Percentiles rank a stretch among this genome's conserved stretches.
These are phyloP conservation scores for Parochlus steinenii DNA, from an alignment of 2,888 invertebrate species.

Conservation along the genomic window DNA sequence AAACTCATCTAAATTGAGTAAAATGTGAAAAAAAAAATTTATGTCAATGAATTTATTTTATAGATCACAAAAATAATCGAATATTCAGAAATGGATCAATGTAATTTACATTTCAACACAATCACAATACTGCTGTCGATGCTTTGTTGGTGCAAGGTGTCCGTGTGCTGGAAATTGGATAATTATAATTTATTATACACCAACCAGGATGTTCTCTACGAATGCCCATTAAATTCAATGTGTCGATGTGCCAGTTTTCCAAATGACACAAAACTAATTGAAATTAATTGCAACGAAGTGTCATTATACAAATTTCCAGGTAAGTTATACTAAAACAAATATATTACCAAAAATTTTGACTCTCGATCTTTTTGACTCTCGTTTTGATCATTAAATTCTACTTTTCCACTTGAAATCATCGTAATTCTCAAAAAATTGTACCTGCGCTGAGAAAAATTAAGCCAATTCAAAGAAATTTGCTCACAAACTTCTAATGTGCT, in stretches of 20 bases:
- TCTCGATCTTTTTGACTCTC: too few relatives aligned
- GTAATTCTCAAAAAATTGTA: too few relatives aligned
- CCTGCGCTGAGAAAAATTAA: too few relatives aligned
- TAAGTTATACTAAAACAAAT: too few relatives aligned
- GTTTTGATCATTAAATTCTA: too few relatives aligned
- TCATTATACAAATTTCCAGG: constrained; percentile 32
- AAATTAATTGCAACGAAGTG: constrained; percentile 32
- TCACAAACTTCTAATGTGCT: too few relatives aligned
- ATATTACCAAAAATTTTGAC: too few relatives aligned
- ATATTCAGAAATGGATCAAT: constrained; percentile 11
- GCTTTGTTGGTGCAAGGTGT: constrained; percentile 24
- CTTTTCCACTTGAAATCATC: too few relatives aligned
- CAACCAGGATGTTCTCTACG: constrained; percentile 28
- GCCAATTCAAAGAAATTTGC: too few relatives aligned
- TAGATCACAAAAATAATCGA: too few relatives aligned
- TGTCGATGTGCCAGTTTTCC: constrained; percentile 31
- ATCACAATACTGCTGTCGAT: constrained; percentile 25
- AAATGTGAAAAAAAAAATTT: not conserved
- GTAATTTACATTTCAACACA: constrained; percentile 14
- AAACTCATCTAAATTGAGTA: not conserved
- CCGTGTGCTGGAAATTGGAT: constrained; percentile 30
- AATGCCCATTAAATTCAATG: constrained; percentile 30
- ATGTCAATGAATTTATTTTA: too few relatives aligned
- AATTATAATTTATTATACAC: constrained; percentile 23
- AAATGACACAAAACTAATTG: constrained; percentile 30